Evolutionary conservation across 2,797 vertebrate genomes (phyloP).

Genomic region (Nyctibius grandis): DNA sequence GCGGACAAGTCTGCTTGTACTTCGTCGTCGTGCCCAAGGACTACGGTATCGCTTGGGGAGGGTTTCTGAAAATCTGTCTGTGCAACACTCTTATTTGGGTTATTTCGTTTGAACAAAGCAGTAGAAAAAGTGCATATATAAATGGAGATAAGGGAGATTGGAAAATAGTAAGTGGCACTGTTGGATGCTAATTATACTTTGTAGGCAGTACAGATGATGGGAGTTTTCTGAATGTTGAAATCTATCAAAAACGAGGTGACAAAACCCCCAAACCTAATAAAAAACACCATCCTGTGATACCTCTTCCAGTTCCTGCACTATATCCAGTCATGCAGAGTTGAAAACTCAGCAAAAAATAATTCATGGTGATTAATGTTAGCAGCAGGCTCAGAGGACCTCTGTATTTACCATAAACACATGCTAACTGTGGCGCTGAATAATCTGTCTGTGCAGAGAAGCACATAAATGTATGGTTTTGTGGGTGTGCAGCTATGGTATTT

Average conservation of each 20-base stretch:
- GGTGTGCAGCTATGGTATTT: not conserved
- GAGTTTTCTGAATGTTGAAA: not conserved
- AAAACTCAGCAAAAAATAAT: not conserved
- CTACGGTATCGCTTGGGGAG: conserved; percentile 77
- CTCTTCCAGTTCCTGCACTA: not conserved
- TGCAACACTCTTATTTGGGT: not conserved
- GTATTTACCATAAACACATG: not conserved
- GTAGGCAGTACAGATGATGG: not conserved
- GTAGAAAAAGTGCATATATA: not conserved
- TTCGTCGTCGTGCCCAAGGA: conserved; percentile 92
- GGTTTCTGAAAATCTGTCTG: not conserved
- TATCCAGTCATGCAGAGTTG: not conserved
- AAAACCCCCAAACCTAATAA: not conserved
- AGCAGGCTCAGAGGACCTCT: not conserved
- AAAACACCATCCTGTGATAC: not conserved
- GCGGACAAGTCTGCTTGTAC: conserved; percentile 88
- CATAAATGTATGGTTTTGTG: not conserved
- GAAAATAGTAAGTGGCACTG: not conserved
- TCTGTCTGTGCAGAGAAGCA: not conserved
- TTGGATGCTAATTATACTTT: not conserved
- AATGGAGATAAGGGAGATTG: not conserved
- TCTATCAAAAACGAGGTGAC: not conserved
- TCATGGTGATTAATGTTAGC: not conserved
- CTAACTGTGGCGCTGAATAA: not conserved
- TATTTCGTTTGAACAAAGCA: not conserved